Conservation (phyloP, 2,113 vertebrate species). For the Orycteropus afer region DNA sequence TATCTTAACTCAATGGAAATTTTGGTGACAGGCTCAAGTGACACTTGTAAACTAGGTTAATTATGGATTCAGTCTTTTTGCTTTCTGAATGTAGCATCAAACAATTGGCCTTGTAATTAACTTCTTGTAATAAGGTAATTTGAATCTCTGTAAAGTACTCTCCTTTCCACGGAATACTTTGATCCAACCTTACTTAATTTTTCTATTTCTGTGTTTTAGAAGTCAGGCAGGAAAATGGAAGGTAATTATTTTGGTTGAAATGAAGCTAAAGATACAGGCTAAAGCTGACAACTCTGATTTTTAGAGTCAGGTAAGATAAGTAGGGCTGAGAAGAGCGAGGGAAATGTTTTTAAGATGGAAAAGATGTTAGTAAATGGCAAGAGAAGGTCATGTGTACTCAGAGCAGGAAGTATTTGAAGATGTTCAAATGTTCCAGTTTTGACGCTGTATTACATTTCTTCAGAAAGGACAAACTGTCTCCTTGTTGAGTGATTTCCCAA, state of each 20-base stretch:
- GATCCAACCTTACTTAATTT: not conserved
- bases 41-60: not conserved
- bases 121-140: not conserved
- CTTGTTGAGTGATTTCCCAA: conserved; percentile 37
- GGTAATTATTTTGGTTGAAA: conserved; percentile 21
- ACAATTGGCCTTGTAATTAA: not conserved
- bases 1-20: not conserved
- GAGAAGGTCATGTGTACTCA: not conserved
- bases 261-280: not conserved
- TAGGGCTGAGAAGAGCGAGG: not conserved
- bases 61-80: not conserved
- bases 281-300: not conserved
- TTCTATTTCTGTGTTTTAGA: conserved; percentile 3
- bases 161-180: not conserved
- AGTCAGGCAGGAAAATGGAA: not conserved
- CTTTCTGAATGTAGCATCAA: not conserved
- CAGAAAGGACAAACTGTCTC: not conserved
- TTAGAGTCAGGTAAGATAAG: not conserved
- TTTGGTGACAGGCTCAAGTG: not conserved
- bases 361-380: not conserved
- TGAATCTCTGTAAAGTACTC: not conserved
- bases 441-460: not conserved
- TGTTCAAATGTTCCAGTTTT: not conserved
- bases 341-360: conserved; percentile 28
- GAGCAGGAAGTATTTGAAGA: not conserved